Conservation (phyloP, 2,797 vertebrate genomes). For the Pantherophis vulpinus region DNA sequence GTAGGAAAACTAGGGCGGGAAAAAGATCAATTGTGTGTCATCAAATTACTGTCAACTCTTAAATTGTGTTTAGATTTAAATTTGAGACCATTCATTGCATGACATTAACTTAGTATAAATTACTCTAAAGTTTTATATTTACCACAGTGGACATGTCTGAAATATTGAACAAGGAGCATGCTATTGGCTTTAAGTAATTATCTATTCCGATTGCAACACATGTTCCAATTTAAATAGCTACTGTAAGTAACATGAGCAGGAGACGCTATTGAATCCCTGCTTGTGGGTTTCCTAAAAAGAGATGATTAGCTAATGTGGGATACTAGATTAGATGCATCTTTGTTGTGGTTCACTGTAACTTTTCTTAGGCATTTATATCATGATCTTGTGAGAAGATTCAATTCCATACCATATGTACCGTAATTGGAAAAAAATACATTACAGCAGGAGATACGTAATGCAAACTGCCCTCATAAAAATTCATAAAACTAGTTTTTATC, state of each 20-base stretch:
- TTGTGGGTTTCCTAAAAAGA: background rate
- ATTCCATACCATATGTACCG: background rate
- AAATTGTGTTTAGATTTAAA: background rate
- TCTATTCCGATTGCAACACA: background rate
- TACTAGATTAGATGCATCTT: background rate
- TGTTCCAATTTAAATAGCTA: background rate
- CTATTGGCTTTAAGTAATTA: background rate
- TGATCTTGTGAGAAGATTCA: background rate
- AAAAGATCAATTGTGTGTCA: background rate
- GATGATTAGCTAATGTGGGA: background rate
- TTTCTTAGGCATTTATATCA: background rate
- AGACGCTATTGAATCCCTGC: background rate
- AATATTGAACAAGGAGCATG: background rate
- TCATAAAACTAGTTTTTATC: background rate
- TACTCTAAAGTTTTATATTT: background rate
- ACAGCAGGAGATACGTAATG: background rate
- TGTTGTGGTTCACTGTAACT: background rate
- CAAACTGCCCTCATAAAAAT: background rate
- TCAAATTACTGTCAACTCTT: background rate
- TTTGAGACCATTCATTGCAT: background rate
- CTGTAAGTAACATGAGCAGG: background rate
- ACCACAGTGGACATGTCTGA: background rate
- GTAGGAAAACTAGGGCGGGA: constrained; percentile 83
- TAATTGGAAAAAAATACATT: background rate
- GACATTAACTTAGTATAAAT: background rate